Evolutionary conservation across 1,140 invertebrate species (phyloP).

Genomic region (Eciton burchellii): DNA sequence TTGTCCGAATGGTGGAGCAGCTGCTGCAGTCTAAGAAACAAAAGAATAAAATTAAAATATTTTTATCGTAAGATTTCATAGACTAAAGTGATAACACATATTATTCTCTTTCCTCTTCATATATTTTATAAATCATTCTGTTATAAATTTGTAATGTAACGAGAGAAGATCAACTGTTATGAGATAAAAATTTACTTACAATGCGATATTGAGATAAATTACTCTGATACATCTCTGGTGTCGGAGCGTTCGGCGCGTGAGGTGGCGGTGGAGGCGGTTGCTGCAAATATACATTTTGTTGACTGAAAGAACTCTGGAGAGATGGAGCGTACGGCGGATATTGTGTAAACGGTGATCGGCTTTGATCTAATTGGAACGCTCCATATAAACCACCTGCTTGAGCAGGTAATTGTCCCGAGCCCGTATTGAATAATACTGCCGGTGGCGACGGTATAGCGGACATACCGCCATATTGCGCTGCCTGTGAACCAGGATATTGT

Average conservation of each 20-base stretch:
- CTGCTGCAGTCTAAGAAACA: constrained; percentile 86
- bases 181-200: constrained; percentile 83
- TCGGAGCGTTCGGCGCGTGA: constrained; percentile 86
- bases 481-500: constrained; percentile 84
- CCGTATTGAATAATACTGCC: constrained; percentile 91
- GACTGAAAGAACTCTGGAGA: constrained; percentile 88
- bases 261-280: constrained; percentile 85
- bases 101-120: not conserved
- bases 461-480: constrained; percentile 90
- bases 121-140: not conserved
- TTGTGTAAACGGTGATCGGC: constrained; percentile 89
- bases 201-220: constrained; percentile 91
- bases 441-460: constrained; percentile 94
- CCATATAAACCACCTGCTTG: constrained; percentile 92
- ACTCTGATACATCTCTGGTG: constrained; percentile 93
- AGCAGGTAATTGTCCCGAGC: constrained; percentile 90
- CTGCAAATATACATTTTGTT: constrained; percentile 89
- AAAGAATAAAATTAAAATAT: constrained; percentile 28
- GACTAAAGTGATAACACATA: not conserved
- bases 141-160: not conserved
- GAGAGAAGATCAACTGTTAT: not conserved
- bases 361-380: constrained; percentile 89
- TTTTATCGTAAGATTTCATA: not conserved
- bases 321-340: constrained; percentile 87
- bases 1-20: constrained; percentile 89